Base-by-base conservation (phyloP, 2,888 invertebrate genomes). In the Chaetogeoica ovagalla region DNA sequence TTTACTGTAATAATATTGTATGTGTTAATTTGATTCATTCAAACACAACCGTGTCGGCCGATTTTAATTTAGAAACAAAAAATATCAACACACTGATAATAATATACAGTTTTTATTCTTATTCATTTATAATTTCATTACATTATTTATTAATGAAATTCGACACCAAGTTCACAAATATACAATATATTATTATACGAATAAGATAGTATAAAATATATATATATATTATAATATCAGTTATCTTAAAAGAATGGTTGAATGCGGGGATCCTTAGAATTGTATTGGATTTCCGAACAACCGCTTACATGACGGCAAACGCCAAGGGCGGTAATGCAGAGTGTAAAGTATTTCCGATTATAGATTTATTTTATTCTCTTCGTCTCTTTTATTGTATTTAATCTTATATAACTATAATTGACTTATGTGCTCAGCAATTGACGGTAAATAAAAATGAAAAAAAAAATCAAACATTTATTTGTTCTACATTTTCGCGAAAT, bases 361-460 rank as follows among this genome's bases (percentile, higher is more conserved):
- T 48, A 52, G 73, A n/a, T 59, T 52, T 57, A 19, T 59, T 57
- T 39, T 23, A n/a, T 13, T 75, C 43, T 52, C 43, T 55, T 9
- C 39, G 52, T 52, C 39, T 23, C 55, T 77, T 77, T 62, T 77
- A 71, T 79, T 65, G 48, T 71, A 71, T 79, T 79, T 71, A 57
- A 79, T 71, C 70, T 71, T 57, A 3, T 48, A 48, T 11, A 48
- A 48, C 48, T 13, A 30, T 30, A n/a, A 71, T 55, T 79, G 19
- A 55, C 55, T 19, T 8, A 11, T 19, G 55, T 55, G 8, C 55
- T 55, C 19, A 19, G 19, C 19, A 65, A 71, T 79, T 71, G 71
- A 70, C 70, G 71, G 63, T 15, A 57, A 71, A 57, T 63, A 71
- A 79, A 79, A 65, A 57, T 23, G 57, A 21, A 30, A 62, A 77